These are phyloP conservation scores for Ammospiza nelsoni DNA, from an alignment of 2,113 vertebrate genomes.

Conservation along the genomic window DNA sequence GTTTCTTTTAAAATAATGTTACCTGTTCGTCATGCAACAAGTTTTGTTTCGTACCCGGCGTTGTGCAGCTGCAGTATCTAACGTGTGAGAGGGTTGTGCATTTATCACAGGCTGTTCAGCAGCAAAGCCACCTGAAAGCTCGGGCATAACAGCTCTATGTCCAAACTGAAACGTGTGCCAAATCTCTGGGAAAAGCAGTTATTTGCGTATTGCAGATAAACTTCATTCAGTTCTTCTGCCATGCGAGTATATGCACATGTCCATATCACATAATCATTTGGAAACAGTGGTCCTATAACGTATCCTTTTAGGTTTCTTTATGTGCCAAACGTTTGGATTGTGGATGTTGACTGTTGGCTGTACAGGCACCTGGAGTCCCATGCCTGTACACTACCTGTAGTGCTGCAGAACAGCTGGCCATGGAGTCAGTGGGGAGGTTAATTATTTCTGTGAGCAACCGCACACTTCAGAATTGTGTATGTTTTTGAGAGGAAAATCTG, in stretches of 20 bases:
- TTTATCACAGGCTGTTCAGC: background rate
- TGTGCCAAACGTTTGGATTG: background rate
- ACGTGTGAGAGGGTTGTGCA: background rate
- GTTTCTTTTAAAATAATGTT: background rate
- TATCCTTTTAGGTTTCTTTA: background rate
- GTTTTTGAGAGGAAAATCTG: slow-evolving; percentile 22
- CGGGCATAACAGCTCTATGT: background rate
- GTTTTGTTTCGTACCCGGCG: background rate
- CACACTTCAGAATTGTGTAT: background rate
- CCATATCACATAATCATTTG: background rate
- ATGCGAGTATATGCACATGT: fast-evolving
- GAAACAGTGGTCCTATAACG: fast-evolving
- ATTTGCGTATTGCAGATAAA: background rate
- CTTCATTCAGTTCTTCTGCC: background rate
- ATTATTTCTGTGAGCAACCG: slow-evolving; percentile 21
- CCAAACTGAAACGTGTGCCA: background rate
- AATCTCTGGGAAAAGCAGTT: background rate
- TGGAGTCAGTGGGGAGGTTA: background rate
- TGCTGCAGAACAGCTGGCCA: background rate
- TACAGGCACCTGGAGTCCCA: background rate
- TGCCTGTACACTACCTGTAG: background rate
- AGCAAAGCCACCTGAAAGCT: background rate
- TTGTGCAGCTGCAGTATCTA: background rate
- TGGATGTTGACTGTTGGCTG: background rate
- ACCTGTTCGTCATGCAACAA: background rate